Evolutionary conservation across 1,140 invertebrate species (phyloP), one percentile per base, ranked within the genome.

Genomic region (Calycopis cecrops): DNA sequence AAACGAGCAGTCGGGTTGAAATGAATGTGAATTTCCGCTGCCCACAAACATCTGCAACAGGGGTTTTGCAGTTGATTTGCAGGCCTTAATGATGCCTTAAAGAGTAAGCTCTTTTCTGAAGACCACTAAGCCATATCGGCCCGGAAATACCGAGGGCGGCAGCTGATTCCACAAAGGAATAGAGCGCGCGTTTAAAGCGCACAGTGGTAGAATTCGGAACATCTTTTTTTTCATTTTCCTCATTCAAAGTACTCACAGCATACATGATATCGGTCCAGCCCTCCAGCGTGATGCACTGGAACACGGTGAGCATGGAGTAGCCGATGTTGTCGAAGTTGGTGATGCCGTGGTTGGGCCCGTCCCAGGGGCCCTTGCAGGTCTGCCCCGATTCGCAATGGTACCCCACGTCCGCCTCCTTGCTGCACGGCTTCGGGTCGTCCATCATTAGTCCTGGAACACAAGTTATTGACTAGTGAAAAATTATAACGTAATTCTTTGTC

Each of bases 321-420:
- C 98, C 98, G 82, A 99, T 98, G 88, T 99, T 99, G 87, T 99
- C 98, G 84, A 99, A 99, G 88, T 99, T 99, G 9, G 98, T 99
- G 63, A 99, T 99, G 37, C 98, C 98, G 72, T 88, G 91, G 79
- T 99, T 98, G 17, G 97, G 97, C 28, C 98, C 98, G 35, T 92
- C 91, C 96, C 96, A 99, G 57, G 90, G 86, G 7, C 88, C 88
- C 63, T 89, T 89, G 76, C 94, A 96, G 12, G 89, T 77, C 66
- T 87, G 89, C 3, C 89, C 88, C 0, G 80, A 80, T 0, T 79
- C 59, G 82, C 95, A 97, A 11, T 91, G 87, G 69, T 91, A 95
- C 1, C 94, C 94, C 9, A 79, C 90, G 1, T 91, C 90, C 0
- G 63, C 59, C 0, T 94, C 94, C 73, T 95, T 97, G 2, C 69